Conservation (phyloP, 2,113 vertebrate species). For the Bufo bufo region DNA sequence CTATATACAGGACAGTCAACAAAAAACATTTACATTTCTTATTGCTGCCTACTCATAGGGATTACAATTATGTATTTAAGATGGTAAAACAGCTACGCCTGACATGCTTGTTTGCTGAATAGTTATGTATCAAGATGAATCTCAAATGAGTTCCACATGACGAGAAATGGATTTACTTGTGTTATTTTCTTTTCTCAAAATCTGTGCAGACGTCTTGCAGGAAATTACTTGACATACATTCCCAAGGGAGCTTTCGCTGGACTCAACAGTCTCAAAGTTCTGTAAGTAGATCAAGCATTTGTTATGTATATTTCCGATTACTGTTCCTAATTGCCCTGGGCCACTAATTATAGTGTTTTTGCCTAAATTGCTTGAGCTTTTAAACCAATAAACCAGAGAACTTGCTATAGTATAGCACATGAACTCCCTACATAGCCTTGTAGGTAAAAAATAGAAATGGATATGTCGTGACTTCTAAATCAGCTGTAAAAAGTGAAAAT, state of each 20-base stretch:
- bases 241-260: slow-evolving; percentile 88
- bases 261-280: slow-evolving; percentile 91
- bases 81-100: slow-evolving; percentile 64
- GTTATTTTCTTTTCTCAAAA: slow-evolving; percentile 65
- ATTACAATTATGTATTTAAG: slow-evolving; percentile 41
- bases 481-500: background rate
- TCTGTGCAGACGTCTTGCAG: slow-evolving; percentile 86
- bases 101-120: slow-evolving; percentile 62
- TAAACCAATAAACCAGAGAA: background rate
- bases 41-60: background rate
- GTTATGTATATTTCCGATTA: slow-evolving; percentile 64
- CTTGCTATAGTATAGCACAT: background rate
- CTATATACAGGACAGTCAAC: slow-evolving; percentile 1
- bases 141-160: slow-evolving; percentile 72
- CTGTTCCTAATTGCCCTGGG: slow-evolving; percentile 64
- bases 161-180: slow-evolving; percentile 65
- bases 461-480: background rate
- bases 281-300: slow-evolving; percentile 81
- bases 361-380: slow-evolving; percentile 13
- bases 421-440: background rate
- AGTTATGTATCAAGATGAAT: slow-evolving; percentile 60
- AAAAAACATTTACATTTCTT: slow-evolving; percentile 32
- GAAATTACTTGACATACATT: slow-evolving; percentile 87
- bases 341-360: slow-evolving; percentile 64
- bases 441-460: background rate